Percentiles rank a stretch among this genome's conserved stretches.
phyloP scores from a whole-genome alignment of 1,140 invertebrate species.

The Hylaeus volcanicus region DNA sequence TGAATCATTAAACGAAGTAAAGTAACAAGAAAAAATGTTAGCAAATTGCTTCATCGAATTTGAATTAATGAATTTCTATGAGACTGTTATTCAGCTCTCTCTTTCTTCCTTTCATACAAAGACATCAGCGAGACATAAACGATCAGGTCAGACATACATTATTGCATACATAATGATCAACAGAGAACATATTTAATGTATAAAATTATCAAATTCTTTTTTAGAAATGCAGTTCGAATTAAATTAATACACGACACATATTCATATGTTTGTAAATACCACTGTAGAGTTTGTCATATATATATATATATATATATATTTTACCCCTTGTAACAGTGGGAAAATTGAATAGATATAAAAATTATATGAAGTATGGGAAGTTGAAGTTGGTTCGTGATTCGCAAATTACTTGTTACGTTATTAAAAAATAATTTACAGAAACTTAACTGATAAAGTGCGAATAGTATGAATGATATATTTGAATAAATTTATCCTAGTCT shows the following conservation, averaged over 20 bases:
- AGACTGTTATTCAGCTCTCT: constrained; percentile 34
- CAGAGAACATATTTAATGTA: constrained; percentile 37
- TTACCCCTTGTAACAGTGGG: constrained; percentile 26
- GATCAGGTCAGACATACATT: constrained; percentile 44
- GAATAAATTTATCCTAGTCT: constrained; percentile 52
- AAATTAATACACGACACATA: constrained; percentile 16
- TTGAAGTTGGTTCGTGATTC: constrained; percentile 24
- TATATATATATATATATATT: constrained; percentile 1
- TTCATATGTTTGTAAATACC: constrained; percentile 31
- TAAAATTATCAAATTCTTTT: constrained; percentile 18
- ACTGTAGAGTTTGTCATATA: constrained; percentile 12
- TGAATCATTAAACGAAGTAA: constrained; percentile 18
- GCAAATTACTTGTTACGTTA: constrained; percentile 32
- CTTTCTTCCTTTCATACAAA: constrained; percentile 10
- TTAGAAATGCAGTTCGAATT: constrained; percentile 22
- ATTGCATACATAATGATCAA: constrained; percentile 38
- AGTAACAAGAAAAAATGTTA: background rate
- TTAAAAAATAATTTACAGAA: constrained; percentile 44
- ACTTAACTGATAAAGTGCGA: constrained; percentile 27
- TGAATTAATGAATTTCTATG: constrained; percentile 13
- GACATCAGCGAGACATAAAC: constrained; percentile 38
- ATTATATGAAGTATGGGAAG: constrained; percentile 58
- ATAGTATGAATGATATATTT: constrained; percentile 33
- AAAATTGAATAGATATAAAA: constrained; percentile 51
- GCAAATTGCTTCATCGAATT: background rate